A percentile compares a stretch with the other conserved stretches of the same genome.
These are phyloP conservation scores for Turnix velox DNA, from an alignment of 2,113 vertebrate species.

Conservation along the genomic window DNA sequence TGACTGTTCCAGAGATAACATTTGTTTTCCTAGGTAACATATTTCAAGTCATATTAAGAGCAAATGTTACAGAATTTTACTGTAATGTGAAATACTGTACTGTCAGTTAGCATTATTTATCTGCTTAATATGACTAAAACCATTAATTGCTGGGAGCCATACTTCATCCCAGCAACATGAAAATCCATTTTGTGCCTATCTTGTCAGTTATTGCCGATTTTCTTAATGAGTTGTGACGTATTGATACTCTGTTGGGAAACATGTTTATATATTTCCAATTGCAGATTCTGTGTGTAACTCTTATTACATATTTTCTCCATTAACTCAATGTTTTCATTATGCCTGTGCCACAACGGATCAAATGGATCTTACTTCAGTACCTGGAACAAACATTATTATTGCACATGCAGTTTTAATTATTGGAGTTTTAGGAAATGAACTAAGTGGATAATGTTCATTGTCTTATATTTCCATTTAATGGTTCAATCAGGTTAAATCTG, in stretches of 20 bases:
- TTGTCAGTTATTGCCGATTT: constrained; percentile 60
- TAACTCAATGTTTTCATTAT: constrained; percentile 44
- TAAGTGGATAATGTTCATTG: constrained; percentile 44
- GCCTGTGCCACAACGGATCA: constrained; percentile 38
- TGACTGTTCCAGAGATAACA: constrained; percentile 77
- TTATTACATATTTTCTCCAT: constrained; percentile 63
- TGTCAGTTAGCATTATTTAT: constrained; percentile 78
- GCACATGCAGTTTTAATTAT: constrained; percentile 63
- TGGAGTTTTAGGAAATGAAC: constrained; percentile 32
- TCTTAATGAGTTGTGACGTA: constrained; percentile 55
- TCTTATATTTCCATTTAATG: constrained; percentile 33
- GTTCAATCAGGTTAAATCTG: constrained; percentile 30
- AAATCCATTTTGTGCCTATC: constrained; percentile 65
- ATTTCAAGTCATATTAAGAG: constrained; percentile 77
- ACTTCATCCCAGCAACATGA: constrained; percentile 69
- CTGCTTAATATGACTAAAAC: constrained; percentile 70
- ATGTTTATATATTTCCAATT: constrained; percentile 45
- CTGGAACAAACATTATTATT: constrained; percentile 46
- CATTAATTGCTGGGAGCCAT: constrained; percentile 75
- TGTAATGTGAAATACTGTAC: constrained; percentile 80
- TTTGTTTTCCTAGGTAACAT: constrained; percentile 79
- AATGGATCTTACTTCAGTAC: background rate
- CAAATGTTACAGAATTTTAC: constrained; percentile 73
- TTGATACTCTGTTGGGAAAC: constrained; percentile 52
- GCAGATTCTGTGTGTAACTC: constrained; percentile 43